Conservation (phyloP, 1,140 invertebrate genomes). For the Branchinecta lynchi region DNA sequence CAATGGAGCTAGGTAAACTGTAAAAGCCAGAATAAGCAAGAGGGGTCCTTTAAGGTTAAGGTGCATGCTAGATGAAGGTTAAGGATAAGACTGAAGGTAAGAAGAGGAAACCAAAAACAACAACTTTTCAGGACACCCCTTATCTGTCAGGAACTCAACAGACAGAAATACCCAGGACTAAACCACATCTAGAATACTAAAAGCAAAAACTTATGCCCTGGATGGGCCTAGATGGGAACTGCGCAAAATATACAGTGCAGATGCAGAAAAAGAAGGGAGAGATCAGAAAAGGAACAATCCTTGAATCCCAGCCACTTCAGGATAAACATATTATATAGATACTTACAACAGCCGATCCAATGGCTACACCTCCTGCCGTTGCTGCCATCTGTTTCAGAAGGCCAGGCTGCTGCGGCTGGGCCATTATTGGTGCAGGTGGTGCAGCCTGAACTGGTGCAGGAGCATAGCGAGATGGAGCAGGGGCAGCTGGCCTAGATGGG, state of each 20-base stretch:
- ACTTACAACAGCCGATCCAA: slow-evolving; percentile 62
- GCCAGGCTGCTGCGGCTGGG: slow-evolving; percentile 41
- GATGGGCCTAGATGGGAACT: no score
- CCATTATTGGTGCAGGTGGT: slow-evolving; percentile 34
- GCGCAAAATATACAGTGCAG: neutral
- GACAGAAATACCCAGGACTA: no score
- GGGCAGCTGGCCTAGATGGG: slow-evolving; percentile 30
- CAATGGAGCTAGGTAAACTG: no score
- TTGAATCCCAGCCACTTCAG: neutral
- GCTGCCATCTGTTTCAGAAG: slow-evolving; percentile 64
- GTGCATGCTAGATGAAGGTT: no score
- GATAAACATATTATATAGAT: neutral
- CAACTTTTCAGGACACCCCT: no score
- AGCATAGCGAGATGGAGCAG: slow-evolving; percentile 32
- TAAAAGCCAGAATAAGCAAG: no score
- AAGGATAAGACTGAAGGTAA: no score
- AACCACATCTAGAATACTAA: no score
- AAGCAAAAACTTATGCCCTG: no score
- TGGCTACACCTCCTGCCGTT: slow-evolving; percentile 73
- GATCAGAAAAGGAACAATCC: neutral
- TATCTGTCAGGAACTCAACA: no score
- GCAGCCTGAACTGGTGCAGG: slow-evolving; percentile 36
- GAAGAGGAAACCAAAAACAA: no score
- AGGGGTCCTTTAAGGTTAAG: no score
- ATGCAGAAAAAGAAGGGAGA: slow-evolving; percentile 15